These are phyloP conservation scores for Ophthalmolycus amberensis DNA, from an alignment of 2,113 vertebrate species.

Conservation along the genomic window DNA sequence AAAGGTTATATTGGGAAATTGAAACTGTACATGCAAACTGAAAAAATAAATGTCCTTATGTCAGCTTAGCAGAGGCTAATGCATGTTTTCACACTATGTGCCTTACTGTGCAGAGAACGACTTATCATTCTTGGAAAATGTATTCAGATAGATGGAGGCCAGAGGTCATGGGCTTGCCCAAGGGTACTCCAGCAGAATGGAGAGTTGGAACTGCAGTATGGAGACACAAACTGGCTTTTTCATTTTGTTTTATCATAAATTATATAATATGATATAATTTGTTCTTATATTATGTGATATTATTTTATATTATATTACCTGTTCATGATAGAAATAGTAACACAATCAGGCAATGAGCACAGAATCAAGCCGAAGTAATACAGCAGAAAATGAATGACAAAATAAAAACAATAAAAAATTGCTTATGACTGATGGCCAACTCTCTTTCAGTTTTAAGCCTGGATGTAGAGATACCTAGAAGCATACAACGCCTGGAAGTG, in stretches of 20 bases:
- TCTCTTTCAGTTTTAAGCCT: background rate
- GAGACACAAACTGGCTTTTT: background rate
- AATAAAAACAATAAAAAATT: background rate
- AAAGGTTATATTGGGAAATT: background rate
- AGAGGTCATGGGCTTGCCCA: slow-evolving; percentile 8
- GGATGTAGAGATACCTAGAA: background rate
- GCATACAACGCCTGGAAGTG: background rate
- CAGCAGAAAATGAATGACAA: background rate
- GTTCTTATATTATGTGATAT: background rate
- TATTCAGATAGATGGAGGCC: slow-evolving; percentile 27
- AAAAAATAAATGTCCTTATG: background rate
- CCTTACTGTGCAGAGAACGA: background rate
- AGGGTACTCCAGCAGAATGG: background rate
- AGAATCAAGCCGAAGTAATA: background rate
- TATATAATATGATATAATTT: background rate
- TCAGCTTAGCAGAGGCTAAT: background rate
- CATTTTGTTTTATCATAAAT: background rate
- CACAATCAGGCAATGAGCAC: background rate
- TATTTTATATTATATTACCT: background rate
- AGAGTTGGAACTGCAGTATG: background rate
- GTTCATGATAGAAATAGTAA: background rate
- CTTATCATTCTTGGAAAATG: slow-evolving; percentile 11
- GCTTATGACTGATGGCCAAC: background rate
- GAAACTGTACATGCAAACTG: background rate
- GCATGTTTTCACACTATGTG: background rate